Evolutionary conservation across 2,797 vertebrate genomes (phyloP).

Genomic region (Petrocephalus schoutedeni): DNA sequence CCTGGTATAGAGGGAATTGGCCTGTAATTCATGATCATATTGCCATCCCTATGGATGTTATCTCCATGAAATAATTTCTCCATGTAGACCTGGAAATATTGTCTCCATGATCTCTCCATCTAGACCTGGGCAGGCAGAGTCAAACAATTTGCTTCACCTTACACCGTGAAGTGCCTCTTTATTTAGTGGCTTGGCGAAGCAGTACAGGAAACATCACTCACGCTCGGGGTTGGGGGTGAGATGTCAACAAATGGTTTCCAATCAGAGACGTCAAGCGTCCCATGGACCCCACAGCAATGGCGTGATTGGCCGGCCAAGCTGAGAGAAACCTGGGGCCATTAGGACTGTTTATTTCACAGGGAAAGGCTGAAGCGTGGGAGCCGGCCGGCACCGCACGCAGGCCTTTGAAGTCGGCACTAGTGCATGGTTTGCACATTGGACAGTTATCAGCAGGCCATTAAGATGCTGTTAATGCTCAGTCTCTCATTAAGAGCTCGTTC

Average conservation of each 20-base stretch:
- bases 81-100: not conserved
- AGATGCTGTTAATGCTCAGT: conserved; percentile 41
- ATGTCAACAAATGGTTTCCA: conserved; percentile 48
- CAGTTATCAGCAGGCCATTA: conserved; percentile 38
- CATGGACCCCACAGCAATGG: not conserved
- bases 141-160: not conserved
- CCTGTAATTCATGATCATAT: not conserved
- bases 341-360: conserved; percentile 33
- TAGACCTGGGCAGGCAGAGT: not conserved
- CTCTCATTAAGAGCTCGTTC: conserved; percentile 33
- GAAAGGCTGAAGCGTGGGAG: not conserved
- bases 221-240: conserved; percentile 22
- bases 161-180: not conserved
- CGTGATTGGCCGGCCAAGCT: not conserved
- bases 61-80: not conserved
- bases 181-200: not conserved
- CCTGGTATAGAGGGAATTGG: not conserved
- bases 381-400: conserved; percentile 29
- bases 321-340: conserved; percentile 31
- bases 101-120: not conserved
- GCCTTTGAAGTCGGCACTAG: conserved; percentile 35
- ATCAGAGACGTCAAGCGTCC: conserved; percentile 35
- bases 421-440: conserved; percentile 40
- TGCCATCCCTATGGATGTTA: not conserved
- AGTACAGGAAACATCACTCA: not conserved